These are phyloP conservation scores for Leucozona laternaria DNA, from an alignment of 2,888 invertebrate species.

Conservation along the genomic window DNA sequence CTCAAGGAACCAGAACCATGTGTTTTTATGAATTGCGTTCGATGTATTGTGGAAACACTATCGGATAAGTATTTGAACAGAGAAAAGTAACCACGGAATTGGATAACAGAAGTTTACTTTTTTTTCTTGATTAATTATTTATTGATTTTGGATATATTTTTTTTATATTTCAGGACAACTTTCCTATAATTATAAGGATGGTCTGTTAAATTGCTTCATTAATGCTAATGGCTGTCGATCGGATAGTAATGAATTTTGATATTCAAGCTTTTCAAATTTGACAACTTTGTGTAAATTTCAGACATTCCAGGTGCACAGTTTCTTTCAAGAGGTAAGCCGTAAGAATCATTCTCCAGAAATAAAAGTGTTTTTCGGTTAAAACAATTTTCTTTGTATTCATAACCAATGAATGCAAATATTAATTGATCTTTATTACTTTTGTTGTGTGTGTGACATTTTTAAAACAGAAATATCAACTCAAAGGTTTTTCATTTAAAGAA, in stretches of 20 bases:
- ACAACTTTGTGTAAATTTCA: slow-evolving; percentile 81
- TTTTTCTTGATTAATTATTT: neutral
- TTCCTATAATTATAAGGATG: slow-evolving; percentile 81
- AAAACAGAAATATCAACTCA: too few relatives aligned
- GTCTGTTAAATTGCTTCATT: slow-evolving; percentile 81
- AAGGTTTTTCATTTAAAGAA: too few relatives aligned
- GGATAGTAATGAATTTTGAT: slow-evolving; percentile 80
- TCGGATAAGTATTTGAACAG: slow-evolving; percentile 81
- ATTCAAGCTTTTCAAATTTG: slow-evolving; percentile 82
- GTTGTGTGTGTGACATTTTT: too few relatives aligned
- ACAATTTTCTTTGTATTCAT: too few relatives aligned
- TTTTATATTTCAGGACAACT: slow-evolving; percentile 78
- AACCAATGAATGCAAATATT: too few relatives aligned
- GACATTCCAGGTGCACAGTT: slow-evolving; percentile 82
- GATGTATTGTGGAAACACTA: slow-evolving; percentile 80
- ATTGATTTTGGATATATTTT: neutral
- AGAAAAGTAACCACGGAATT: slow-evolving; percentile 80
- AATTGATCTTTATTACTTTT: too few relatives aligned
- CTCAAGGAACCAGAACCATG: slow-evolving; percentile 82
- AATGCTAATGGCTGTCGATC: slow-evolving; percentile 80
- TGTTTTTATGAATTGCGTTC: slow-evolving; percentile 82
- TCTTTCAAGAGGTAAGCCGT: slow-evolving; percentile 83
- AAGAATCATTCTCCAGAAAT: neutral
- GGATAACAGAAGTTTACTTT: slow-evolving; percentile 75
- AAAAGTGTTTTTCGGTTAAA: too few relatives aligned